Conservation (phyloP, 2,888 invertebrate species). For the Pilophorus perplexus region DNA sequence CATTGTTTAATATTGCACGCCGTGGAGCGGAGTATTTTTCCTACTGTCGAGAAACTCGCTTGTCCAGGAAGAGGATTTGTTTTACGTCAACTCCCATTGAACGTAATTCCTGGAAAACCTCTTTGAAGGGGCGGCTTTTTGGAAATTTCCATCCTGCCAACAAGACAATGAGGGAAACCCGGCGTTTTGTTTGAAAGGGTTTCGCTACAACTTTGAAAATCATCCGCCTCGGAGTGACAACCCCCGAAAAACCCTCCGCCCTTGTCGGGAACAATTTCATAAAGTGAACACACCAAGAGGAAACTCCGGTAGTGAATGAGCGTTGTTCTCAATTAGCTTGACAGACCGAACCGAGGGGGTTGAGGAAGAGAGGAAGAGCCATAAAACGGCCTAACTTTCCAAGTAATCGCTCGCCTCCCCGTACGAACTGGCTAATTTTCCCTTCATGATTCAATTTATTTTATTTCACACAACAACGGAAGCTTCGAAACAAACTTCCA, state of each 20-base stretch:
- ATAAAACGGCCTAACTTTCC: slow-evolving; percentile 34
- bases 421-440: slow-evolving; percentile 26
- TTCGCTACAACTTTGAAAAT: neutral
- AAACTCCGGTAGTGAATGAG: slow-evolving; percentile 31
- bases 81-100: too few species aligned
- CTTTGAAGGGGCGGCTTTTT: too few species aligned
- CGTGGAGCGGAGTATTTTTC: too few species aligned
- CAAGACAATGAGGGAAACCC: slow-evolving; percentile 3
- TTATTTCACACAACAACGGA: slow-evolving; percentile 24
- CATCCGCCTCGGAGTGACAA: slow-evolving; percentile 7
- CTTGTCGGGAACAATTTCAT: slow-evolving; percentile 27
- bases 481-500: neutral
- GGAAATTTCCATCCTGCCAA: too few species aligned
- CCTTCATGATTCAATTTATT: slow-evolving; percentile 32
- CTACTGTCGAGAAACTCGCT: too few species aligned
- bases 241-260: too few species aligned
- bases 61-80: too few species aligned
- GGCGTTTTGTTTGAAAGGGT: neutral
- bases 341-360: slow-evolving; percentile 4
- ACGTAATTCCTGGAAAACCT: too few species aligned
- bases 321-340: slow-evolving; percentile 35
- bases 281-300: slow-evolving; percentile 20
- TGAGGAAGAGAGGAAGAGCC: slow-evolving; percentile 8
- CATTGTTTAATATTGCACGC: too few species aligned
- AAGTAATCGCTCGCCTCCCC: slow-evolving; percentile 15